Percentiles rank a stretch among this genome's conserved stretches.
Evolutionary conservation across 2,113 vertebrate species (phyloP).

Genomic region (Ceratotherium simum): DNA sequence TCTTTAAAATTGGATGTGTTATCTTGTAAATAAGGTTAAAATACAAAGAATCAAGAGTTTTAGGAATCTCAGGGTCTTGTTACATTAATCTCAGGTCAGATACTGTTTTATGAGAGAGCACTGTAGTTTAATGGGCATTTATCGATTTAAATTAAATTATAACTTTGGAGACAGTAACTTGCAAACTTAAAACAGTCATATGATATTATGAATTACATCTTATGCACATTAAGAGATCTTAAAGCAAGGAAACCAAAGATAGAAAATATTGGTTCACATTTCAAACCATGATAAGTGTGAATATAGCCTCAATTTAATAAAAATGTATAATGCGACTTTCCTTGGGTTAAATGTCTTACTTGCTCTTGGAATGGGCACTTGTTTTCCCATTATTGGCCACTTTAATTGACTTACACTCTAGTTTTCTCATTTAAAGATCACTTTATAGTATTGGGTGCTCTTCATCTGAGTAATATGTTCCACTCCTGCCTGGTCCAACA

Average conservation of each 20-base stretch:
- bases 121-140: constrained; percentile 93
- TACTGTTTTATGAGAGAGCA: constrained; percentile 88
- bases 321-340: constrained; percentile 97
- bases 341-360: constrained; percentile 96
- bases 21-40: constrained; percentile 90
- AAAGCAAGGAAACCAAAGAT: constrained; percentile 96
- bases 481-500: constrained; percentile 87
- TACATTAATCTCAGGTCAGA: constrained; percentile 91
- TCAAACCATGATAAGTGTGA: constrained; percentile 95
- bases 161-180: constrained; percentile 94
- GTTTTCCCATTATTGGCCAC: constrained; percentile 95
- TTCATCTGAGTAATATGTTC: constrained; percentile 88
- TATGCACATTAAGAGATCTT: constrained; percentile 94
- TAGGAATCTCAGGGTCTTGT: constrained; percentile 90
- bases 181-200: constrained; percentile 93
- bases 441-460: constrained; percentile 89
- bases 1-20: constrained; percentile 85
- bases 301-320: constrained; percentile 99
- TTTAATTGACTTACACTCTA: constrained; percentile 94
- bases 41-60: constrained; percentile 87
- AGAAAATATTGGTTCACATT: constrained; percentile 97
- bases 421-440: constrained; percentile 93
- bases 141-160: constrained; percentile 96
- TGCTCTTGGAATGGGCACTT: constrained; percentile 93
- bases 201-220: constrained; percentile 93